Base-by-base conservation (phyloP, 2,113 vertebrate species). In the Centropus unirufus region DNA sequence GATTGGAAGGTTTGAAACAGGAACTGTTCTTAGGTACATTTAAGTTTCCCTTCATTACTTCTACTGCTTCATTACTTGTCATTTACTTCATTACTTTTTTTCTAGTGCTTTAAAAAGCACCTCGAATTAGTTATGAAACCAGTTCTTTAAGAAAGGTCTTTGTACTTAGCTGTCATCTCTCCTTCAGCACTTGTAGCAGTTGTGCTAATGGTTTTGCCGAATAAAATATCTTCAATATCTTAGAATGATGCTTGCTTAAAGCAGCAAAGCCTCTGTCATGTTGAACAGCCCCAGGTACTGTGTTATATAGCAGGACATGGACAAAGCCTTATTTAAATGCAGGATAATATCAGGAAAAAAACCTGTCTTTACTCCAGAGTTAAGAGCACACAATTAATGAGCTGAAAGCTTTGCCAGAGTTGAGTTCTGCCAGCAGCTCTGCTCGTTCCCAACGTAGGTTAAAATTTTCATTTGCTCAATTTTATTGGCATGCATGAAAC, bases 91-190 rank as follows among this genome's bases (percentile, higher is more conserved):
- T 74, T 74, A 27, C 17, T 54, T 77, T 52, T 52, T 78, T 68
- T 80, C n/a, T 95, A 23, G 86, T 86, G 51, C 44, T 90, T 93
- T 36, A 40, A 84, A 74, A 72, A 52, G 39, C n/a, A 30, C 84
- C 69, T 75, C 89, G 32, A 83, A 54, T 75, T 93, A 78, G 76
- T 91, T 89, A 84, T 69, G 79, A 90, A 83, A 90, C 14, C 36
- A 81, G 24, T 69, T 83, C 29, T 69, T 70, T 70, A 47, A 22
- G 79, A 59, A 13, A 75, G 57, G 44, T 23, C 30, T 83, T 70
- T 67, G 20, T 47, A 5, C 42, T 92, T 40, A 52, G 52, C 80
- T 75, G 62, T 58, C 57, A 72, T 9, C 29, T 64, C 18, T 64
- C 57, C 80, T 17, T 47, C 10, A 46, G n/a, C 59, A 27, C 84